Conservation (phyloP, 2,797 vertebrate species). For the Antrozous pallidus region DNA sequence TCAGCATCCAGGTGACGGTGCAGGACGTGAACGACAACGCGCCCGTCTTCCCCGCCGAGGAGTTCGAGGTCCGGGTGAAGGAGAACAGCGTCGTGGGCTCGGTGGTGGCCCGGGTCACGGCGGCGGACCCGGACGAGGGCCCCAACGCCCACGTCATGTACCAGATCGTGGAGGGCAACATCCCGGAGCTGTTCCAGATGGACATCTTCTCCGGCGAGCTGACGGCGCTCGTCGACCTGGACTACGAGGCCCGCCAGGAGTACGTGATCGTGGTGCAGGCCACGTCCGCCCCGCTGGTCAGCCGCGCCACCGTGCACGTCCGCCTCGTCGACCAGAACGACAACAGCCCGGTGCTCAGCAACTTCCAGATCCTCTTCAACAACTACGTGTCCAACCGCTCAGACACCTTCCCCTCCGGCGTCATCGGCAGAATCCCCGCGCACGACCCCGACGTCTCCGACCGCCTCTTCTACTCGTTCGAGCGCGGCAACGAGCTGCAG, state of each 20-base stretch:
- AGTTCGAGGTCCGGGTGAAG: conserved; percentile 96
- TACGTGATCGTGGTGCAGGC: conserved; percentile 98
- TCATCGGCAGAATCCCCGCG: conserved; percentile 95
- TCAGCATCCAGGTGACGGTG: conserved; percentile 94
- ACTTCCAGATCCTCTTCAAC: conserved; percentile 99
- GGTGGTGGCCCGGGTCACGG: conserved; percentile 95
- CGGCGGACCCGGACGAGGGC: conserved; percentile 95
- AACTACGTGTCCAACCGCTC: conserved; percentile 98
- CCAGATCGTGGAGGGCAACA: conserved; percentile 98
- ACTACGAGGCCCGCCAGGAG: conserved; percentile 93
- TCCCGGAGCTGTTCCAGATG: conserved; percentile 99
- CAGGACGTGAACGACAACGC: conserved; percentile 98
- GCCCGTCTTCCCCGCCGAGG: conserved; percentile 95
- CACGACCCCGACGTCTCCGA: conserved; percentile 97
- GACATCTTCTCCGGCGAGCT: conserved; percentile 99
- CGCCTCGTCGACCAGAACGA: conserved; percentile 96
- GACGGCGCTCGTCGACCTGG: conserved; percentile 97
- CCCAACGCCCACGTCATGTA: conserved; percentile 98
- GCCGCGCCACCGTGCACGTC: conserved; percentile 95
- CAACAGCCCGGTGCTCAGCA: conserved; percentile 93
- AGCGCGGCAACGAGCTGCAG: conserved; percentile 95
- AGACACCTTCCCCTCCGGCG: conserved; percentile 95
- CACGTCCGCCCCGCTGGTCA: conserved; percentile 97
- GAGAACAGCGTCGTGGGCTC: conserved; percentile 98
- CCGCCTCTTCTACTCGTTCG: conserved; percentile 94